phyloP scores from a whole-genome alignment of 2,113 vertebrate genomes.

The Rhinichthys klamathensis region DNA sequence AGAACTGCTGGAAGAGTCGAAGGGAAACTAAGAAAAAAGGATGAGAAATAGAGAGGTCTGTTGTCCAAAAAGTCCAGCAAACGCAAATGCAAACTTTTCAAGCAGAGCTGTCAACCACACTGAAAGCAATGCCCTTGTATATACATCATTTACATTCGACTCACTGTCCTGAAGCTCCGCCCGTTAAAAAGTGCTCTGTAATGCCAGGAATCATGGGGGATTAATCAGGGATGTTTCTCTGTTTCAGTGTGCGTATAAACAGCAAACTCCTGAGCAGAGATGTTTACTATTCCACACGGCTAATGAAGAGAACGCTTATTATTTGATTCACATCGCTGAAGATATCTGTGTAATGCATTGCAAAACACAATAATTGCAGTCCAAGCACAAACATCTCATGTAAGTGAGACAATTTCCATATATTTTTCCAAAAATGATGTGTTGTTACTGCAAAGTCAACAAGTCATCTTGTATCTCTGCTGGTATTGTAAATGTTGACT shows the following conservation, averaged over 20 bases:
- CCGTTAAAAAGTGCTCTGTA: background rate
- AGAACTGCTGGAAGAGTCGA: slow-evolving; percentile 57
- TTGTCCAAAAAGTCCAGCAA: slow-evolving; percentile 45
- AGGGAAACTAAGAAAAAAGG: slow-evolving; percentile 44
- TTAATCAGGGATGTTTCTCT: slow-evolving; percentile 72
- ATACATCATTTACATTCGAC: background rate
- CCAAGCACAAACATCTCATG: background rate
- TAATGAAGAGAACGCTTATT: background rate
- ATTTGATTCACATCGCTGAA: background rate
- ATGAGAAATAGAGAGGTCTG: slow-evolving; percentile 50
- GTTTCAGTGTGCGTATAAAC: slow-evolving; percentile 56
- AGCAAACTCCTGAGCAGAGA: slow-evolving; percentile 16
- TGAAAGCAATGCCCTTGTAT: background rate
- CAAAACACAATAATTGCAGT: background rate
- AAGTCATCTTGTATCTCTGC: background rate
- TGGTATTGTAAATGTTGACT: background rate
- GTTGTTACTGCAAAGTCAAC: background rate
- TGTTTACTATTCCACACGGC: background rate
- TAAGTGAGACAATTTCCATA: background rate
- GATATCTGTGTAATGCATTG: slow-evolving; percentile 9
- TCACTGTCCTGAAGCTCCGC: background rate
- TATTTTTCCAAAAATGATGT: background rate
- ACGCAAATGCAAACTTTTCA: background rate
- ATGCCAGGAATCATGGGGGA: slow-evolving; percentile 67
- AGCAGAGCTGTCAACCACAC: slow-evolving; percentile 1